Percentiles rank a stretch among this genome's conserved stretches.
Conservation (phyloP, 1,140 invertebrate genomes). For the Trichomalopsis sarcophagae region DNA sequence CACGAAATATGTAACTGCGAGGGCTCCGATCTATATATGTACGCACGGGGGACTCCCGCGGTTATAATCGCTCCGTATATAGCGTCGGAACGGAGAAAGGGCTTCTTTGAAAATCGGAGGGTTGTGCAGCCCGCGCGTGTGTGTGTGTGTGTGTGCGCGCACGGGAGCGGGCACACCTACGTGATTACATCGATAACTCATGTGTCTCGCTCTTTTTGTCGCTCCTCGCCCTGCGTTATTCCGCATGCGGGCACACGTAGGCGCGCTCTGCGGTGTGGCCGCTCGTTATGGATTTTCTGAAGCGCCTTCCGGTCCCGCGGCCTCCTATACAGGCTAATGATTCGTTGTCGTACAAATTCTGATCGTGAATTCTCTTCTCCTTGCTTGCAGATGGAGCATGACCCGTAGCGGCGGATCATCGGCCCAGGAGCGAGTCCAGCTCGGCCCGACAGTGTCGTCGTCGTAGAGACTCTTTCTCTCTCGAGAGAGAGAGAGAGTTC, state of each 20-base stretch:
- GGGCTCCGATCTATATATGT: not conserved
- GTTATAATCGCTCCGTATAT: constrained; percentile 43
- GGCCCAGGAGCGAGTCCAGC: not conserved
- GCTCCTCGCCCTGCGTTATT: constrained; percentile 5
- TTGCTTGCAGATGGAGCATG: constrained; percentile 19
- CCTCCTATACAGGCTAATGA: too few relatives aligned
- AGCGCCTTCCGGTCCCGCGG: too few relatives aligned
- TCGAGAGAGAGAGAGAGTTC: not conserved
- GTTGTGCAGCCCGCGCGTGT: constrained; percentile 49
- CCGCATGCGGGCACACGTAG: constrained; percentile 35
- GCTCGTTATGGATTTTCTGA: not conserved
- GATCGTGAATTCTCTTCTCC: not conserved
- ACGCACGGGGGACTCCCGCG: constrained; percentile 32
- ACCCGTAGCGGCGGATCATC: not conserved
- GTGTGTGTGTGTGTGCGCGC: constrained; percentile 53
- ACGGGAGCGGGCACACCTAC: constrained; percentile 63
- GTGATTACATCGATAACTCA: constrained; percentile 66
- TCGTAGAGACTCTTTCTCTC: not conserved
- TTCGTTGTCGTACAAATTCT: too few relatives aligned
- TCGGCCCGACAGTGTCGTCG: not conserved
- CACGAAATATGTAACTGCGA: constrained; percentile 23
- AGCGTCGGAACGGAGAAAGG: constrained; percentile 42
- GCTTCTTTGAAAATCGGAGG: constrained; percentile 58
- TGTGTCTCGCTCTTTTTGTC: not conserved
- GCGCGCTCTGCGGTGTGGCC: too few relatives aligned